A percentile compares a stretch with the other conserved stretches of the same genome.
Evolutionary conservation across 2,888 invertebrate genomes (phyloP).

Genomic region (Criorhina ranunculi): DNA sequence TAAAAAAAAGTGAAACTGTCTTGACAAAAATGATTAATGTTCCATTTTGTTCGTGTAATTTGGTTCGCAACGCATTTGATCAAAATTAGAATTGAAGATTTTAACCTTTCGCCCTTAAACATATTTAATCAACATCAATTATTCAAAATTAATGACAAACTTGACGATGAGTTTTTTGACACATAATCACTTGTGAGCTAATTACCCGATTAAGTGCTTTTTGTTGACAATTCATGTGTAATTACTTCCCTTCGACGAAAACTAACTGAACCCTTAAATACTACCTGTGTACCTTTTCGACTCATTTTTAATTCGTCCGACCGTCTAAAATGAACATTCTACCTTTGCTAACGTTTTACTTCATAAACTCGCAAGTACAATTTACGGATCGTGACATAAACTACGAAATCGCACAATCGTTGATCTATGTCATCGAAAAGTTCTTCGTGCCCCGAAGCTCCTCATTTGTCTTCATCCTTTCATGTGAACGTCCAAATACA

Average conservation of each 20-base stretch:
- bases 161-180: too few relatives aligned
- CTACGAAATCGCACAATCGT: constrained; percentile 77
- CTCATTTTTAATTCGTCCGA: background rate
- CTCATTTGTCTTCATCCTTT: constrained; percentile 78
- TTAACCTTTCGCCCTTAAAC: too few relatives aligned
- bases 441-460: constrained; percentile 78
- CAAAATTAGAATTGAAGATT: too few relatives aligned
- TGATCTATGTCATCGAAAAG: constrained; percentile 78
- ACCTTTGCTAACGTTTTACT: constrained; percentile 17
- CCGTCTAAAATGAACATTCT: constrained; percentile 38
- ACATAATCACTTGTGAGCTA: too few relatives aligned
- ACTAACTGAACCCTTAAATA: background rate
- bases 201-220: constrained; percentile 15
- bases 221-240: background rate
- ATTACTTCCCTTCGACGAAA: background rate
- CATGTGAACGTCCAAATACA: constrained; percentile 77
- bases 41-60: too few relatives aligned
- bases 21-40: too few relatives aligned
- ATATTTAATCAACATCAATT: too few relatives aligned
- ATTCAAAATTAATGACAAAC: too few relatives aligned
- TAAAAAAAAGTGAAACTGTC: too few relatives aligned
- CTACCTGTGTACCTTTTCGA: background rate
- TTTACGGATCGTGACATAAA: constrained; percentile 69
- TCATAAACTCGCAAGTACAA: constrained; percentile 15
- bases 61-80: too few relatives aligned